A percentile compares a stretch with the other conserved stretches of the same genome.
These are phyloP conservation scores for Ganaspis brasiliensis DNA, from an alignment of 2,888 invertebrate species.

Conservation along the genomic window DNA sequence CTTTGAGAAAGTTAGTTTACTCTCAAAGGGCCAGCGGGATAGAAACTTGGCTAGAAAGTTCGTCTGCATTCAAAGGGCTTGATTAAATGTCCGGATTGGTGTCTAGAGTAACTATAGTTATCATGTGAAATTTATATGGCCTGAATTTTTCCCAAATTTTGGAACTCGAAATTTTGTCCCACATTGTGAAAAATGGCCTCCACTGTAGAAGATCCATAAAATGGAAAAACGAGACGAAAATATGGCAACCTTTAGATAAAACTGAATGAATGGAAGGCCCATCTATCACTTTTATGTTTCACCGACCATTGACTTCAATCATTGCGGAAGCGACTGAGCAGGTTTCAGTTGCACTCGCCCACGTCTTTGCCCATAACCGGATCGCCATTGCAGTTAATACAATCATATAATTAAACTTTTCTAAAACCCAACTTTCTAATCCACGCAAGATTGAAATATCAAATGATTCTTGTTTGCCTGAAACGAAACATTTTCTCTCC, in stretches of 20 bases:
- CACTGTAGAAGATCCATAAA: too few relatives aligned
- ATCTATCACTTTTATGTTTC: background rate
- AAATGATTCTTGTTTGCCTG: too few relatives aligned
- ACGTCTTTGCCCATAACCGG: constrained; percentile 44
- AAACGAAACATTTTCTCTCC: too few relatives aligned
- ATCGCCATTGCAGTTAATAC: constrained; percentile 11
- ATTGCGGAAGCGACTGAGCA: constrained; percentile 65
- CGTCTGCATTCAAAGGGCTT: too few relatives aligned
- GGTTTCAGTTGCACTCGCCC: constrained; percentile 63
- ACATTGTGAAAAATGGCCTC: too few relatives aligned
- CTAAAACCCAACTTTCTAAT: background rate
- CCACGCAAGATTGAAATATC: background rate
- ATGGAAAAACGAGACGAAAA: background rate
- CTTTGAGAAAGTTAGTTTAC: constrained; percentile 24
- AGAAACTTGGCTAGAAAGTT: constrained; percentile 1
- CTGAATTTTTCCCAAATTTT: too few relatives aligned
- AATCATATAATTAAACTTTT: background rate
- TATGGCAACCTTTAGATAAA: background rate
- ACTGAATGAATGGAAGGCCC: background rate
- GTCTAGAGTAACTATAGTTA: too few relatives aligned
- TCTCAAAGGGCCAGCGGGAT: constrained; percentile 24
- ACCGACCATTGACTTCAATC: constrained; percentile 69
- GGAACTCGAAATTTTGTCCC: too few relatives aligned
- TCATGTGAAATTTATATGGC: too few relatives aligned
- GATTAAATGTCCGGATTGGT: too few relatives aligned